Evolutionary conservation across 2,797 vertebrate species (phyloP).

Genomic region (Gouania willdenowi): DNA sequence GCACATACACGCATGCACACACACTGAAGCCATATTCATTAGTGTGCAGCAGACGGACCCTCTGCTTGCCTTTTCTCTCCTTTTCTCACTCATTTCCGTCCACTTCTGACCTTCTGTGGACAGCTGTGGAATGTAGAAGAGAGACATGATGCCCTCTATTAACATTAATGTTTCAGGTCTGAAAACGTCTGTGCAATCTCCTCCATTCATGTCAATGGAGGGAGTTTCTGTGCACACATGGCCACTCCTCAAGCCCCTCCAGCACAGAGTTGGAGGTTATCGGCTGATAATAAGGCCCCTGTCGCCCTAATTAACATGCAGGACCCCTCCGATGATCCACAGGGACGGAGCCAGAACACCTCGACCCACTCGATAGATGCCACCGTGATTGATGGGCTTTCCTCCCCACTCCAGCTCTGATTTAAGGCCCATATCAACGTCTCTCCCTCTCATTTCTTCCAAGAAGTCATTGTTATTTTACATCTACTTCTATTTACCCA

Average conservation of each 20-base stretch:
- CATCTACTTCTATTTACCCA: conserved; percentile 45
- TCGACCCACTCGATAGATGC: conserved; percentile 61
- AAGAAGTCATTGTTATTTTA: conserved; percentile 46
- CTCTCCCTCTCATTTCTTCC: conserved; percentile 19
- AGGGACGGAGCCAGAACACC: conserved; percentile 51
- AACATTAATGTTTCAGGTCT: conserved; percentile 53
- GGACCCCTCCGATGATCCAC: conserved; percentile 29
- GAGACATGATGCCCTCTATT: conserved; percentile 18
- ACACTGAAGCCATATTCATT: conserved; percentile 54
- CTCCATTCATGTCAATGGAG: conserved; percentile 38
- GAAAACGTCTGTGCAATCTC: conserved; percentile 32
- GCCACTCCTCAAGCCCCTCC: neutral
- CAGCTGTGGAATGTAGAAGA: conserved; percentile 42
- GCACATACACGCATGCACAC: neutral
- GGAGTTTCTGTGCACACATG: conserved; percentile 13
- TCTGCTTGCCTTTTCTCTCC: conserved; percentile 35
- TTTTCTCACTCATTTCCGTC: conserved; percentile 6
- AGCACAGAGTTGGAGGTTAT: conserved; percentile 11
- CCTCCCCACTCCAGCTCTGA: conserved; percentile 17
- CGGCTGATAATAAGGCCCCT: conserved; percentile 43
- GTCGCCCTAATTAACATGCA: conserved; percentile 65
- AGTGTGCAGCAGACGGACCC: conserved; percentile 20
- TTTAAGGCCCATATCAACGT: conserved; percentile 32
- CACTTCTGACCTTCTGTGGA: conserved; percentile 50
- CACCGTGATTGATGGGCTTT: conserved; percentile 64